Percentiles rank a stretch among this genome's conserved stretches.
These are phyloP conservation scores for Chelon auratus DNA, from an alignment of 2,797 vertebrate genomes.

Conservation along the genomic window DNA sequence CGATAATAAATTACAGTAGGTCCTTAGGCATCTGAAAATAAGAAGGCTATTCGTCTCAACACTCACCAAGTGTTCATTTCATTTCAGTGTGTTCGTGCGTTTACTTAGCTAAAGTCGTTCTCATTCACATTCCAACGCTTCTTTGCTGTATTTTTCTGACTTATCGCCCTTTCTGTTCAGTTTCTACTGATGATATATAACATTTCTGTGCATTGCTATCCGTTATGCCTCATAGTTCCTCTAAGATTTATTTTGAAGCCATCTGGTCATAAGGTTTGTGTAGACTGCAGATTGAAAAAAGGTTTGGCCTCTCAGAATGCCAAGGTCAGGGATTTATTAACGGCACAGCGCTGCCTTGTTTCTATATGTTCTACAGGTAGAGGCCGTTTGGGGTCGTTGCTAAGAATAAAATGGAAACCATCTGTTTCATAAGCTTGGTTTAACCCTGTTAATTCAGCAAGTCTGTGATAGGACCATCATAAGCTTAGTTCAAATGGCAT, in stretches of 20 bases:
- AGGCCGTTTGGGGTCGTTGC: slow-evolving; percentile 29
- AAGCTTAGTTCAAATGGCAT: slow-evolving; percentile 16
- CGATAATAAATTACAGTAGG: background rate
- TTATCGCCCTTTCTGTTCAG: slow-evolving; percentile 1
- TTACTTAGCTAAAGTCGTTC: background rate
- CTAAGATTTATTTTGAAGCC: slow-evolving; percentile 14
- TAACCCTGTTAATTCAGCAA: slow-evolving; percentile 18
- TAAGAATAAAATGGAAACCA: slow-evolving; percentile 35
- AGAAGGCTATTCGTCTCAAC: background rate
- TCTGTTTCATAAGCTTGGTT: slow-evolving; percentile 48
- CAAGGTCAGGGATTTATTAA: slow-evolving; percentile 39
- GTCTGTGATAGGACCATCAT: slow-evolving; percentile 22
- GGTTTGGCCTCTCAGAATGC: slow-evolving; percentile 20
- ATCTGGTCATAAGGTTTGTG: background rate
- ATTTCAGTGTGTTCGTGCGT: background rate
- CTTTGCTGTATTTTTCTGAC: slow-evolving; percentile 25
- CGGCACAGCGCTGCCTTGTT: slow-evolving; percentile 23
- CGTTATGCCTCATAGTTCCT: background rate
- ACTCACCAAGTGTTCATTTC: slow-evolving; percentile 2
- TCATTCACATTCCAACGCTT: background rate
- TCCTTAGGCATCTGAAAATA: slow-evolving; percentile 11
- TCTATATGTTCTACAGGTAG: slow-evolving; percentile 29
- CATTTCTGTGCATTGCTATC: background rate
- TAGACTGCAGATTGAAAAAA: slow-evolving; percentile 8
- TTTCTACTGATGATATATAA: slow-evolving; percentile 10